Conservation (phyloP, 2,797 vertebrate genomes). For the Phyllotis vaccarum region DNA sequence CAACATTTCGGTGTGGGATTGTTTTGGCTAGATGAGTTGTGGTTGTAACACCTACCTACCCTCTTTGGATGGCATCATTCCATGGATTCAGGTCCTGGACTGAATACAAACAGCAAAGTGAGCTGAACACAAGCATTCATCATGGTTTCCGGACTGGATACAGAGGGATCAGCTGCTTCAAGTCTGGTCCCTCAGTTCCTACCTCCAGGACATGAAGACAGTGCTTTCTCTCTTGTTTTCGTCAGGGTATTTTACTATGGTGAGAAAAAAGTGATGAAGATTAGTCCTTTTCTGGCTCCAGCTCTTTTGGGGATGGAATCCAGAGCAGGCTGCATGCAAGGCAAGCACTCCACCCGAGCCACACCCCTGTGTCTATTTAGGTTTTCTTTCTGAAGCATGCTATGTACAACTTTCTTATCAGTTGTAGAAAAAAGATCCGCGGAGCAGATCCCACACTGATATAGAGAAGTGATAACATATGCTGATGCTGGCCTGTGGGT, state of each 20-base stretch:
- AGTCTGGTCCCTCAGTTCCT: too few species aligned
- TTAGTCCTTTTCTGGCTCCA: not conserved
- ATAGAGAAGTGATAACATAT: not conserved
- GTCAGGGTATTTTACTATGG: not conserved
- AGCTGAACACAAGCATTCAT: not conserved
- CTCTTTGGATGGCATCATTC: not conserved
- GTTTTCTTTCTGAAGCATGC: slow-evolving; percentile 1
- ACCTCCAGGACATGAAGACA: not conserved
- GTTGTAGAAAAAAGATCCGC: not conserved
- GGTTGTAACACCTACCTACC: not conserved
- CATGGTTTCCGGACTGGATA: too few species aligned
- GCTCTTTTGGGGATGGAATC: not conserved
- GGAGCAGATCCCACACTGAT: not conserved
- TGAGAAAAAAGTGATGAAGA: not conserved
- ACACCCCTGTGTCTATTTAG: not conserved
- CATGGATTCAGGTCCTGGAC: not conserved
- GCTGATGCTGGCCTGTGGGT: not conserved
- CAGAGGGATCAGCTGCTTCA: too few species aligned
- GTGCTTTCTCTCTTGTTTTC: not conserved
- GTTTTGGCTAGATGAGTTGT: not conserved
- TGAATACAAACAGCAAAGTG: not conserved
- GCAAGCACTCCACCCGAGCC: not conserved
- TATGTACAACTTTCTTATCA: not conserved
- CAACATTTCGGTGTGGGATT: not conserved
- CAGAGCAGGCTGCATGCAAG: not conserved